Conservation (phyloP, 53 echinoderm and acorn worm species). For the Hippasteria phrygiana region DNA sequence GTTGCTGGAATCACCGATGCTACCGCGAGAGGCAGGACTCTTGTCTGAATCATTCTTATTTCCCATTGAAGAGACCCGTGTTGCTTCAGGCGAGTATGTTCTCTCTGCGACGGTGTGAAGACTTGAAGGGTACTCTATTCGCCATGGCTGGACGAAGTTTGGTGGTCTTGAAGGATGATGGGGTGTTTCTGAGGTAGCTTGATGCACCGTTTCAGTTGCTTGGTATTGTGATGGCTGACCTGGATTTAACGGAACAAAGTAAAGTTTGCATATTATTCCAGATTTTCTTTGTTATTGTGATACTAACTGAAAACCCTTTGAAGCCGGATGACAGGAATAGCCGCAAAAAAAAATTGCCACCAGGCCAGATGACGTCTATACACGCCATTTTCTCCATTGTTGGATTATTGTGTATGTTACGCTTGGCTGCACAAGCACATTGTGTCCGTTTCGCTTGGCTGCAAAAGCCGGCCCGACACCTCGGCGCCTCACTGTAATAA, state of each 20-base stretch:
- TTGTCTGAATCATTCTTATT: conserved; percentile 58
- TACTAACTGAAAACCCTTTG: no score
- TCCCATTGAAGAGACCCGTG: conserved; percentile 34
- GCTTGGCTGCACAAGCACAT: no score
- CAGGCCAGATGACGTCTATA: no score
- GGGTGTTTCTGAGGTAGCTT: conserved; percentile 58
- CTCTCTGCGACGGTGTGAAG: conserved; percentile 34
- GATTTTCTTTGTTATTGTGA: not conserved
- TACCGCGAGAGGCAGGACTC: conserved; percentile 1
- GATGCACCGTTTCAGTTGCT: conserved; percentile 43
- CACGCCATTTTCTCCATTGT: no score
- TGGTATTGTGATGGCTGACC: conserved; percentile 41
- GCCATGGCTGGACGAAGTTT: conserved; percentile 55
- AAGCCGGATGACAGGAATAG: no score
- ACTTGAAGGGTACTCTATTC: conserved; percentile 23
- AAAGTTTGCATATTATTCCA: not conserved
- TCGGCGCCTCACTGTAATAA: no score
- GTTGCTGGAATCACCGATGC: not conserved
- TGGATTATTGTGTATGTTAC: no score
- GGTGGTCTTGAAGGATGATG: conserved; percentile 52
- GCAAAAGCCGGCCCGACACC: no score
- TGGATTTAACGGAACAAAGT: conserved; percentile 4
- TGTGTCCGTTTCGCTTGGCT: no score
- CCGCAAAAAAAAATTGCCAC: no score
- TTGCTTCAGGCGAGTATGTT: conserved; percentile 22